These are phyloP conservation scores for Hymenochirus boettgeri DNA, from an alignment of 2,113 vertebrate genomes.

Conservation along the genomic window DNA sequence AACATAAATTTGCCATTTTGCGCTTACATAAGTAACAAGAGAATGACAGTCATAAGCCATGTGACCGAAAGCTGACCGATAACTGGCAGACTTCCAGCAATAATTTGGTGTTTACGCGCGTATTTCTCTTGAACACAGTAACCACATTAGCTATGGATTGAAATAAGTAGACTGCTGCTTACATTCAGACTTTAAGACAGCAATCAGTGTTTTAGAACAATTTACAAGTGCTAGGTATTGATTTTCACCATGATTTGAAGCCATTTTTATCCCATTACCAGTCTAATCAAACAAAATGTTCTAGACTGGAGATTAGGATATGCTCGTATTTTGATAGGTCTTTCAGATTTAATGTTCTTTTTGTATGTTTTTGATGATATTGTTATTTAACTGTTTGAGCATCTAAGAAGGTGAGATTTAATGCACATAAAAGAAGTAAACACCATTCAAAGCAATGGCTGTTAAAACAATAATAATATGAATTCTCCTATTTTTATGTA, in stretches of 20 bases:
- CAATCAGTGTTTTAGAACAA: not conserved
- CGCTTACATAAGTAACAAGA: constrained; percentile 14
- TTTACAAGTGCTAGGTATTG: not conserved
- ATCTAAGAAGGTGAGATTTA: no score
- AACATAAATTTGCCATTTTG: constrained; percentile 9
- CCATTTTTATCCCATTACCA: not conserved
- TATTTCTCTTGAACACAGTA: not conserved
- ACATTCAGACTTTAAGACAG: not conserved
- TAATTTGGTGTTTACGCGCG: constrained; percentile 1
- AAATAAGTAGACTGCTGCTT: not conserved
- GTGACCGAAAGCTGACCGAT: constrained; percentile 20
- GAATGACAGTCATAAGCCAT: constrained; percentile 16
- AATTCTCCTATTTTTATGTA: no score
- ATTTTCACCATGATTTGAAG: not conserved
- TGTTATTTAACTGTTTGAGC: no score
- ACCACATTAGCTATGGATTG: not conserved
- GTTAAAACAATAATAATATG: no score
- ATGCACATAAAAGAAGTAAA: no score
- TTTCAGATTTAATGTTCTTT: not conserved
- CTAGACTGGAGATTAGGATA: not conserved
- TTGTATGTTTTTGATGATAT: not conserved
- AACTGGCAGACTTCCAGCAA: constrained; percentile 5
- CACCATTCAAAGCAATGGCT: no score
- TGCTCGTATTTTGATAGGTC: not conserved
- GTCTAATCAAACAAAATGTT: not conserved